These are phyloP conservation scores for Agrypnia vestita DNA, from an alignment of 1,140 invertebrate genomes.

Conservation along the genomic window DNA sequence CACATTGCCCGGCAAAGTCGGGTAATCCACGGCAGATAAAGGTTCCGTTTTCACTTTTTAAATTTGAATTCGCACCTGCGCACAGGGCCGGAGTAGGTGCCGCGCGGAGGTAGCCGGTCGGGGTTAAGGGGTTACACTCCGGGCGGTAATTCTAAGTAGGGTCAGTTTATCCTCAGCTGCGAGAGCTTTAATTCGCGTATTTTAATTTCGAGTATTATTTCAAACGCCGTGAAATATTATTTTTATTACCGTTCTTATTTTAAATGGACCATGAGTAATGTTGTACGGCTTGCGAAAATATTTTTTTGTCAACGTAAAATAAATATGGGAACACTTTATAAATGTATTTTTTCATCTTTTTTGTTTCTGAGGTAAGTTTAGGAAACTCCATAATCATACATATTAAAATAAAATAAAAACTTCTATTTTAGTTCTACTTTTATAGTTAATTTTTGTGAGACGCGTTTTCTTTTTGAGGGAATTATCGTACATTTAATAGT, in stretches of 20 bases:
- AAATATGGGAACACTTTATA: too few species aligned
- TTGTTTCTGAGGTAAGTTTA: too few species aligned
- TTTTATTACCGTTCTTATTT: not conserved
- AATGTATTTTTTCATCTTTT: too few species aligned
- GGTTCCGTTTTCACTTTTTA: slow-evolving; percentile 46
- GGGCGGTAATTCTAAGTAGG: slow-evolving; percentile 12
- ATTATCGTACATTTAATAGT: too few species aligned
- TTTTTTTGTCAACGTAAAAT: too few species aligned
- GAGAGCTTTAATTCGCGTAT: not conserved
- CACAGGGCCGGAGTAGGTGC: not conserved
- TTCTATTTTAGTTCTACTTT: too few species aligned
- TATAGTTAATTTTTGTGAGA: too few species aligned
- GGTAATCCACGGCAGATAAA: slow-evolving; percentile 23
- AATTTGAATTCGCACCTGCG: slow-evolving; percentile 43
- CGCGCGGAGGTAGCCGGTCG: not conserved
- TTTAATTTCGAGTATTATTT: not conserved
- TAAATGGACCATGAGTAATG: too few species aligned
- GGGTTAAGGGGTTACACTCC: not conserved
- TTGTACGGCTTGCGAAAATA: too few species aligned
- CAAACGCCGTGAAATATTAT: not conserved
- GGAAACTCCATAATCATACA: too few species aligned
- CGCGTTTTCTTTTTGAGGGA: too few species aligned
- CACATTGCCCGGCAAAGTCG: slow-evolving; percentile 47
- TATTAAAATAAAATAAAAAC: too few species aligned
- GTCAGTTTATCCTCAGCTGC: not conserved